Conservation (phyloP, 2,888 invertebrate species). For the Noctuana brunneofusca region DNA sequence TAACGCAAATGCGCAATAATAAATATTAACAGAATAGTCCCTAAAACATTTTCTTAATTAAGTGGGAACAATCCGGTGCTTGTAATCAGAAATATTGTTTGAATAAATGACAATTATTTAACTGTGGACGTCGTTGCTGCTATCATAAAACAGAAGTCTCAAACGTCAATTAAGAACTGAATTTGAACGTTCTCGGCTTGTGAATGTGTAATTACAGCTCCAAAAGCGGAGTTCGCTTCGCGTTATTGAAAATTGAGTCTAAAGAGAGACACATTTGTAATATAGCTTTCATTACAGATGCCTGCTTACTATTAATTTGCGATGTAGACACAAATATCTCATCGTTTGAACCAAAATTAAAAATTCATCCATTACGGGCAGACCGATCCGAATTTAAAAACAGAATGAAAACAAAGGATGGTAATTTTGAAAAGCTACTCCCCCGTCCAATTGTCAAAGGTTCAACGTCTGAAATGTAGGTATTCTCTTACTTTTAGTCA, state of each 20-base stretch:
- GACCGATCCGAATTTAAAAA: conserved; percentile 22
- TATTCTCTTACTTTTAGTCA: conserved; percentile 34
- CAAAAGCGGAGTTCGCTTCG: conserved; percentile 45
- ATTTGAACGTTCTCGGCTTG: conserved; percentile 55
- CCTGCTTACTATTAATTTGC: conserved; percentile 22
- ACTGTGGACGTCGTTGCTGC: conserved; percentile 55
- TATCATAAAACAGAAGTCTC: conserved; percentile 58
- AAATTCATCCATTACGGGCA: conserved; percentile 19
- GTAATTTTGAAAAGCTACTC: conserved; percentile 24
- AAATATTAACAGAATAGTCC: conserved; percentile 27
- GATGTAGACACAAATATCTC: conserved; percentile 24
- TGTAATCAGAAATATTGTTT: conserved; percentile 42
- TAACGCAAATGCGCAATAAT: conserved; percentile 18
- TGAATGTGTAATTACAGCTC: conserved; percentile 60
- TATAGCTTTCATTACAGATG: conserved; percentile 29
- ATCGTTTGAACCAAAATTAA: conserved; percentile 20
- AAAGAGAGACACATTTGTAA: conserved; percentile 33
- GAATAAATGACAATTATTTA: conserved; percentile 56
- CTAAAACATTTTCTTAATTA: conserved; percentile 44
- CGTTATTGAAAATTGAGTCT: conserved; percentile 52
- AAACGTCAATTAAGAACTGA: conserved; percentile 60
- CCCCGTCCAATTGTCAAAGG: conserved; percentile 24
- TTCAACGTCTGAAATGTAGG: conserved; percentile 31
- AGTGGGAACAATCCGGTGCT: conserved; percentile 47
- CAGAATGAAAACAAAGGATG: conserved; percentile 29